Conservation (phyloP, 2,113 vertebrate genomes). For the Heterochromis multidens region DNA sequence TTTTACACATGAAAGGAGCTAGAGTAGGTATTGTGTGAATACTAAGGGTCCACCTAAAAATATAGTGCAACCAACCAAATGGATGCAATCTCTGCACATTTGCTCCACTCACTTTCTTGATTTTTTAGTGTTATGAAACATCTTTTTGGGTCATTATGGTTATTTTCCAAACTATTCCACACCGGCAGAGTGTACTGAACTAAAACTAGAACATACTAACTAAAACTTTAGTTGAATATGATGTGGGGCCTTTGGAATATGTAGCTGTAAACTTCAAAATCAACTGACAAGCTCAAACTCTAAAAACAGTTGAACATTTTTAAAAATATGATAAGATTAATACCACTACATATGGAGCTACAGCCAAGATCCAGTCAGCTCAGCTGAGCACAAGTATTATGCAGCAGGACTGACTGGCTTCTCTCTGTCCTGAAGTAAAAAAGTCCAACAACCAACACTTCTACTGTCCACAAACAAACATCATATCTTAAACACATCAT, state of each 20-base stretch:
- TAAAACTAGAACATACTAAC: neutral
- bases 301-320: neutral
- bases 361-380: neutral
- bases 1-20: constrained; percentile 21
- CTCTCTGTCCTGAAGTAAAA: neutral
- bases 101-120: neutral
- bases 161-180: neutral
- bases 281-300: neutral
- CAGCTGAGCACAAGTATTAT: neutral
- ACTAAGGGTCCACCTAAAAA: neutral
- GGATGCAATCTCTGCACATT: neutral
- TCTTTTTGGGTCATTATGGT: neutral
- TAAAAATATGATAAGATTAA: neutral
- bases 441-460: neutral
- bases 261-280: neutral
- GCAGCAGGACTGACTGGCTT: neutral
- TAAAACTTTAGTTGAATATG: neutral
- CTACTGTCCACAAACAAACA: neutral
- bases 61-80: neutral
- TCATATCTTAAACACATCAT: neutral
- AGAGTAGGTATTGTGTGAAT: neutral
- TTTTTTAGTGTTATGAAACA: neutral
- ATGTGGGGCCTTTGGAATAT: neutral
- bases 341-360: neutral
- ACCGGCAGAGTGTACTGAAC: neutral